A percentile compares a stretch with the other conserved stretches of the same genome.
Evolutionary conservation across 2,113 vertebrate species (phyloP).

Genomic region (Drymodes brunneopygia): DNA sequence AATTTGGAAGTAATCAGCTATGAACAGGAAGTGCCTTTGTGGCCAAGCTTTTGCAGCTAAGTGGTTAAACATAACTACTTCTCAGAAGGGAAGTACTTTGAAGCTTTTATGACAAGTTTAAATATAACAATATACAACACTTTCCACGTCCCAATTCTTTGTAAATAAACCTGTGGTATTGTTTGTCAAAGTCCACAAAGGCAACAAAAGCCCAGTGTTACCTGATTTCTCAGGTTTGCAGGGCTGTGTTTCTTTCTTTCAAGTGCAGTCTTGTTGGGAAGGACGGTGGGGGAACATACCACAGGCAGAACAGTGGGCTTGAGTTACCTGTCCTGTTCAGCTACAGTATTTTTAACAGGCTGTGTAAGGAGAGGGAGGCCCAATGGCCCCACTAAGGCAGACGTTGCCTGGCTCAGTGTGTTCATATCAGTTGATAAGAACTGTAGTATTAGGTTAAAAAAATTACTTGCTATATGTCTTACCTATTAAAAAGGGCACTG

Average conservation of each 20-base stretch:
- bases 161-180: not conserved
- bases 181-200: not conserved
- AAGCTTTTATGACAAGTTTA: conserved; percentile 13
- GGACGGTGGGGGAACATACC: fast-evolving
- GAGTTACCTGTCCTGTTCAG: not conserved
- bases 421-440: not conserved
- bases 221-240: not conserved
- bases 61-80: conserved; percentile 66
- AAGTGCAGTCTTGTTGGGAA: not conserved
- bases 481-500: not conserved
- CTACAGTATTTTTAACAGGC: not conserved
- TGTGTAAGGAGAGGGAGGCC: not conserved
- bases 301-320: not conserved
- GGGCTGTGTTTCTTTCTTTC: not conserved
- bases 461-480: fast-evolving
- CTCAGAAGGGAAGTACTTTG: conserved; percentile 74
- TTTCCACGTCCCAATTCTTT: not conserved
- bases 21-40: conserved; percentile 73
- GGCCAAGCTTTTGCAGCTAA: conserved; percentile 47
- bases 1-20: not conserved
- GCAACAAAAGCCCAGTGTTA: not conserved
- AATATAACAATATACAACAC: not conserved
- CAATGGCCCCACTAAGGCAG: not conserved
- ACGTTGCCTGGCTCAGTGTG: not conserved
- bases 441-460: not conserved